Base-by-base conservation (phyloP, 2,797 vertebrate genomes). In the Carapus acus region DNA sequence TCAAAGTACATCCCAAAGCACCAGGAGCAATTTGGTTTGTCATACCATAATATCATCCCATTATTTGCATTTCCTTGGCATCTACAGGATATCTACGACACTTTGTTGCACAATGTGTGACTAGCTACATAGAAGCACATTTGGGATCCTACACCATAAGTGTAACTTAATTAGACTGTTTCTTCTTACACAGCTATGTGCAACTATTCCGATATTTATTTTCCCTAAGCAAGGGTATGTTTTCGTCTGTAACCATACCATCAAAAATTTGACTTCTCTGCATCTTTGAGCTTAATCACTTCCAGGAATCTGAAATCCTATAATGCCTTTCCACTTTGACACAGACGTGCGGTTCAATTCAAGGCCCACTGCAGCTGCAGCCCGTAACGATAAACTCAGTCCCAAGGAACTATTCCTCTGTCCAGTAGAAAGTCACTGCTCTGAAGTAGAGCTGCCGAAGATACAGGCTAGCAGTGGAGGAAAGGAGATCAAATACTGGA, bases 341-440 rank as follows among this genome's bases (percentile, higher is more conserved):
- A 45, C 15, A 43, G 17, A 43, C 46, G 45, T 46, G 46, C 31
- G 51, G 67, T 43, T 14, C 17, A n/a, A 41, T 29, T 43, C 29
- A 33, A 42, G 44, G 62, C 62, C 57, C 44, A 62, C 11, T 19
- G 46, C 41, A 54, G 33, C 17, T 68, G 43, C 23, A 61, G 42
- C 21, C n/a, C 45, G 14, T 37, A 47, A 38, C 17, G 57, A 40
- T 63, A 55, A 71, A 55, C 4, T 12, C 8, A 48, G 60, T 33
- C 29, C 40, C 31, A 14, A 29, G 38, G 39, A 65, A 33, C 59
- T 54, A 46, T 58, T 47, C 43, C 39, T 46, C 40, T 49, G 17
- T 47, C 59, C 51, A 49, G 48, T 1, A 44, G 27, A 33, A 16
- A 67, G 22, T 45, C 41, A 45, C 27, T 20, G 22, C 49, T 43